Conservation (phyloP, 1,140 invertebrate genomes). For the Saccostrea echinata region DNA sequence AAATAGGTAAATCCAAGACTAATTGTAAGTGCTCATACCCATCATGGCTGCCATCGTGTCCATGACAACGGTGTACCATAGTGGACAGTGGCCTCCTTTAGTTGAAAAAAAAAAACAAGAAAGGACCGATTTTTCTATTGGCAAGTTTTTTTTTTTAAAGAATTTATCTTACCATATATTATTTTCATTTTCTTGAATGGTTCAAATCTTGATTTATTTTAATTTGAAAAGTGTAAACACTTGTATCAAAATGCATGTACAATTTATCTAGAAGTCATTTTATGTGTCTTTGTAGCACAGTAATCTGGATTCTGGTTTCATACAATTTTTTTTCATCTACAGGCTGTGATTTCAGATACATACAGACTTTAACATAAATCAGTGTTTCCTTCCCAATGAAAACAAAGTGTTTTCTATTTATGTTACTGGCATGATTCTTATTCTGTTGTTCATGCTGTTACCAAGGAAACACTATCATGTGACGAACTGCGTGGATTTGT, state of each 20-base stretch:
- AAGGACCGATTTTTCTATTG: conserved; percentile 94
- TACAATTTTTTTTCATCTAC: conserved; percentile 67
- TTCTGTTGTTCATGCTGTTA: conserved; percentile 59
- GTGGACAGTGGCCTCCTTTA: conserved; percentile 93
- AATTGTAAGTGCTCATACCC: conserved; percentile 93
- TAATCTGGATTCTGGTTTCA: not conserved
- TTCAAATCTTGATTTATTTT: too few relatives aligned
- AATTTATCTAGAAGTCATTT: too few relatives aligned
- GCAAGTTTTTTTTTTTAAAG: too few relatives aligned
- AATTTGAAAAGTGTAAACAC: too few relatives aligned
- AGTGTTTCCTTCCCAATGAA: conserved; percentile 89
- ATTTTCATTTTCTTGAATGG: too few relatives aligned
- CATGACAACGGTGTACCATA: conserved; percentile 77
- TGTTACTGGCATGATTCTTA: conserved; percentile 64
- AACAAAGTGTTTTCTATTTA: conserved; percentile 82
- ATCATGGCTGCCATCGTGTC: conserved; percentile 84
- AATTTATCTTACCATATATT: too few relatives aligned
- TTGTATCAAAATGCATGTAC: too few relatives aligned
- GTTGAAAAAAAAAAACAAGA: conserved; percentile 96
- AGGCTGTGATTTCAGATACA: conserved; percentile 86
- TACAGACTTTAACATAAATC: conserved; percentile 85
- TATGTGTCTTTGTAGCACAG: not conserved
- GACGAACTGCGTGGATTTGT: conserved; percentile 1
- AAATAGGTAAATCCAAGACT: conserved; percentile 89
- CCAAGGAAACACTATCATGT: conserved; percentile 31